Base-by-base conservation (phyloP, 2,888 invertebrate genomes). In the Monopis laevigella region DNA sequence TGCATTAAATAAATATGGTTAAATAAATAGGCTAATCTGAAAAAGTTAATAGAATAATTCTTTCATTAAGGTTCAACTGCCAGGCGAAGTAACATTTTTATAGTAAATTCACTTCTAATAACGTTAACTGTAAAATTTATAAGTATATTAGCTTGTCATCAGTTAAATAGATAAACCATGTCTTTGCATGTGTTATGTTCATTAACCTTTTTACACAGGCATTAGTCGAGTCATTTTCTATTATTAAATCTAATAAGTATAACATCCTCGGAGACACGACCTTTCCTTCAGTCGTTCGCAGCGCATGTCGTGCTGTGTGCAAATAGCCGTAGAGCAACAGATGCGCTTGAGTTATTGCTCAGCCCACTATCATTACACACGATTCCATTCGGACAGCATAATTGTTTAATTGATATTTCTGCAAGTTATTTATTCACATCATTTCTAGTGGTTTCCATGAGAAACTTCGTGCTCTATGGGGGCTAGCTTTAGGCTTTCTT, bases 361-460 rank as follows among this genome's bases (percentile, higher is more conserved):
- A 54, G 56, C 67, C 68, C 81, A 73, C 82, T 82, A 77, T 82
- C 71, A 81, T 81, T 82, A 81, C 75, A 72, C 67, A 70, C 81
- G 81, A 82, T 81, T 81, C 75, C 81, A 81, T 80, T 81, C 75
- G 66, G 82, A 82, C 82, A 82, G 68, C 71, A 75, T 82, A 82
- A 82, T 82, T 82, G 78, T 82, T 82, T 82, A 82, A 82, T 82
- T 82, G 82, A 82, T 82, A 81, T 81, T 80, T 78, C 78, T 77
- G 67, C 71, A 55, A 74, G 81, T 81, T 82, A 82, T 82, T 81
- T 80, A 78, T 82, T 74, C 72, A 74, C 78, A 67, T 81, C 75
- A 78, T 74, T 74, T 57, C 58, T 46, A 49, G 46, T 43, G 65
- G 65, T 65, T 70, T 62, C 65, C 70, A 70, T 65, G 69, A 69